Evolutionary conservation across 2,797 vertebrate species (phyloP).

Genomic region (Myripristis murdjan): DNA sequence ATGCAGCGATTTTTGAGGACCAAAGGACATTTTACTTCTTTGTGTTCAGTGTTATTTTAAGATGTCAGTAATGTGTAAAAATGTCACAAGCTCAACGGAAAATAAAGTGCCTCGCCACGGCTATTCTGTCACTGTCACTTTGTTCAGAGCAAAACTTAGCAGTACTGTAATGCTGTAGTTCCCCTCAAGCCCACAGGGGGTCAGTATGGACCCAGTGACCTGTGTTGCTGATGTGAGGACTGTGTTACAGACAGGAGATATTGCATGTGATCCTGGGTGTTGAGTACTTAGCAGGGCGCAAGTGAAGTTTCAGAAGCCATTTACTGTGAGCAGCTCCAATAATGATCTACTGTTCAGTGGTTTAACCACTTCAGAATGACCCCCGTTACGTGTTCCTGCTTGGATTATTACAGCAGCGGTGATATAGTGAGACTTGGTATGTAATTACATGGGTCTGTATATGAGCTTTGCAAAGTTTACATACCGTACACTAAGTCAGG

Average conservation of each 20-base stretch:
- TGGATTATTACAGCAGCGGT: not conserved
- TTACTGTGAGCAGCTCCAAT: not conserved
- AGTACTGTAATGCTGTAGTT: no score
- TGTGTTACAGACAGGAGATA: not conserved
- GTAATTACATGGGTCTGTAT: no score
- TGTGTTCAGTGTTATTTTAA: slow-evolving; percentile 48
- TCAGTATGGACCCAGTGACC: slow-evolving; percentile 59
- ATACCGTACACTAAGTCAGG: no score
- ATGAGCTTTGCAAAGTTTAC: no score
- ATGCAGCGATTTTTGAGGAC: slow-evolving; percentile 34
- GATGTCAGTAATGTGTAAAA: not conserved
- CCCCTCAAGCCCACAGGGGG: slow-evolving; percentile 58
- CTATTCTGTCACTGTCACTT: slow-evolving; percentile 4
- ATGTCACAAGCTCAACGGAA: not conserved
- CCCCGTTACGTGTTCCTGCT: not conserved
- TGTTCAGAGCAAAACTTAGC: not conserved
- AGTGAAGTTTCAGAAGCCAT: not conserved
- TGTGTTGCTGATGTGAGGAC: not conserved
- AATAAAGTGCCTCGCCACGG: slow-evolving; percentile 37
- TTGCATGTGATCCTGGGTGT: not conserved
- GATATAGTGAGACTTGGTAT: no score
- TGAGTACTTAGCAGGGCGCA: not conserved
- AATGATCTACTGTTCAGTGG: not conserved
- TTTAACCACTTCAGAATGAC: not conserved
- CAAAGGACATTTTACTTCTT: slow-evolving; percentile 49